Evolutionary conservation across 1,140 invertebrate genomes (phyloP), one percentile per base, ranked within the genome.

Genomic region (Lepidostoma basale): DNA sequence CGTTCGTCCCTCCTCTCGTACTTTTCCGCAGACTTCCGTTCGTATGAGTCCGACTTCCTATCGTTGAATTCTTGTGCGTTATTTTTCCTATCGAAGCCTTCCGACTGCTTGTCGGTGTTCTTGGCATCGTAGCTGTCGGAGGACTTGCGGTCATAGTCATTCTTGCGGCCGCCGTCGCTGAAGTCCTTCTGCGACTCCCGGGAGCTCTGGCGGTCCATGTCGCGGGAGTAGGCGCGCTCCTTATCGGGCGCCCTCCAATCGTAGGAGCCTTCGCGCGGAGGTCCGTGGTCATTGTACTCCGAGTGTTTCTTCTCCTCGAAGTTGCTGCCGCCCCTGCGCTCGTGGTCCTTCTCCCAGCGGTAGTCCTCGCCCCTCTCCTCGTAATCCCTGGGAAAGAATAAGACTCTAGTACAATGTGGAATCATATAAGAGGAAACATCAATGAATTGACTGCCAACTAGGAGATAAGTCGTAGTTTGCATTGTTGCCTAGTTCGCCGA

Each of bases 51-150:
- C 28, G 56, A 40, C 40, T 72, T 69, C 14, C 63, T 14, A 33
- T 69, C 63, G 10, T 62, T 54, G 44, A 62, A 62, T 12, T 73
- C 71, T 62, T 62, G 63, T 8, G 77, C 77, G 68, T 79, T 77
- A 67, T 78, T 81, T 74, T 82, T 83, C 59, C 81, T 75, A 74
- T 83, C 81, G 75, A 82, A 82, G 30, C 79, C 78, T 76, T 82
- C 82, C 45, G 76, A 78, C 52, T 81, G 74, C 72, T 82, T 82
- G 69, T 83, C 82, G 54, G 77, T 78, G 58, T 74, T 78, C 59
- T 73, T 78, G 54, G 73, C 74, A 52, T 77, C 73, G 45, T 75
- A 66, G 52, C 73, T 76, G 58, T 81, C 77, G 25, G 74, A 67
- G 20, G 78, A 68, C 73, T 82, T 81, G 60, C 78, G 76, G 14